Conservation (phyloP, 2,888 invertebrate species). For the Tyria jacobaeae region DNA sequence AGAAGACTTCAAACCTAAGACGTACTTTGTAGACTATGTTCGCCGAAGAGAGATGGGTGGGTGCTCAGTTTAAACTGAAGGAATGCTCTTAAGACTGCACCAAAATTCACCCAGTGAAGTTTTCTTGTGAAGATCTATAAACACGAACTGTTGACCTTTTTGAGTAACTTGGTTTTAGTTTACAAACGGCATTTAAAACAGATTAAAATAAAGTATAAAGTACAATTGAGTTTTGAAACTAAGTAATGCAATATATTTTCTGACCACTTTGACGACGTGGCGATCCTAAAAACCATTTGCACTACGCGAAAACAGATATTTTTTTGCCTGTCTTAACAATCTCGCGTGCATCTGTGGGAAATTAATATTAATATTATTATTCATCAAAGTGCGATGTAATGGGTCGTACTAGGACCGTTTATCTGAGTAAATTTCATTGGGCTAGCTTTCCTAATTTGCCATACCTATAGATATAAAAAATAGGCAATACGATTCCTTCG, state of each 20-base stretch:
- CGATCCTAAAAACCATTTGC: too few species aligned
- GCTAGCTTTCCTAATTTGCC: constrained; percentile 64
- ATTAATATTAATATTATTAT: background rate
- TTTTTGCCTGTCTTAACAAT: too few species aligned
- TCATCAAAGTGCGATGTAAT: background rate
- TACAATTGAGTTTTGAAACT: background rate
- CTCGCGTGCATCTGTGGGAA: background rate
- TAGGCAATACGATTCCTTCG: constrained; percentile 74
- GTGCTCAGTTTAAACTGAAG: constrained; percentile 84
- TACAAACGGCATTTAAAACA: background rate
- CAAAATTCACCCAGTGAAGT: constrained; percentile 30
- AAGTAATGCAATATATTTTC: too few species aligned
- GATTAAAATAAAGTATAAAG: background rate
- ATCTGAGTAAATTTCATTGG: constrained; percentile 28
- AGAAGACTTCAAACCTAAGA: constrained; percentile 81
- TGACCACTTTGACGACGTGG: background rate
- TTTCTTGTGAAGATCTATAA: background rate
- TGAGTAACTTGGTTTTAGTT: background rate
- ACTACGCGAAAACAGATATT: too few species aligned
- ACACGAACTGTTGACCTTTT: background rate
- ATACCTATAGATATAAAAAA: constrained; percentile 60
- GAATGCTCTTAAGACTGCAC: constrained; percentile 68
- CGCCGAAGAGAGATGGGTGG: constrained; percentile 84
- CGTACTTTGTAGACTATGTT: constrained; percentile 85
- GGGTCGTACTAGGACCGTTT: background rate